Conservation (phyloP, 2,797 vertebrate genomes). For the Bradypus variegatus region DNA sequence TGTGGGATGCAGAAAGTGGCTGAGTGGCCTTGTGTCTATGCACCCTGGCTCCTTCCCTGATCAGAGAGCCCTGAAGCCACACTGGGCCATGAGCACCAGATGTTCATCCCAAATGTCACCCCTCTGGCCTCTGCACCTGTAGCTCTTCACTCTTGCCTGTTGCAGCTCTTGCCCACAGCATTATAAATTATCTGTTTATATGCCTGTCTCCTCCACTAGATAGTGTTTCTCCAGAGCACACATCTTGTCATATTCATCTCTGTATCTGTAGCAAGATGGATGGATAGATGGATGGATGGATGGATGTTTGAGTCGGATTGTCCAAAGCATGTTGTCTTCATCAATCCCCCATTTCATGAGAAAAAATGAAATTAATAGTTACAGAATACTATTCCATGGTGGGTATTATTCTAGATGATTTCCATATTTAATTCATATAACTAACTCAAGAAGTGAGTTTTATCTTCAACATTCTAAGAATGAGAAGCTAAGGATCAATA, state of each 20-base stretch:
- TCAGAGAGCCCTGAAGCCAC: neutral
- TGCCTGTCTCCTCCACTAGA: neutral
- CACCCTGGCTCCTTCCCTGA: neutral
- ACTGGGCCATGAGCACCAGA: neutral
- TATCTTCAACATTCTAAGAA: neutral
- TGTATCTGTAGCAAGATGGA: neutral
- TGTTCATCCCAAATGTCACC: neutral
- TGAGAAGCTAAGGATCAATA: neutral
- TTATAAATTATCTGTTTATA: neutral
- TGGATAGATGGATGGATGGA: neutral
- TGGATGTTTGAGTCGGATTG: neutral
- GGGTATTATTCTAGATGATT: neutral
- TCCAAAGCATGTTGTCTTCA: conserved; percentile 4
- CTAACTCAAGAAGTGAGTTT: neutral
- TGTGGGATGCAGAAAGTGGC: neutral
- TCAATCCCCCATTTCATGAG: neutral
- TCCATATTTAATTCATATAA: neutral
- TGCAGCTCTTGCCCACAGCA: neutral
- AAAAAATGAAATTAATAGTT: conserved; percentile 27
- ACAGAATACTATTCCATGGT: neutral
- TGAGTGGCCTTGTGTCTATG: neutral
- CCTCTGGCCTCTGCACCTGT: neutral
- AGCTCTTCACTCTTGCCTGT: neutral
- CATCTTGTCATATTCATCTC: neutral
- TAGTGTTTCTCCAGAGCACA: neutral